Percentiles rank a stretch among this genome's conserved stretches.
Conservation (phyloP, 2,888 invertebrate species). For the Cremastinae sp. region DNA sequence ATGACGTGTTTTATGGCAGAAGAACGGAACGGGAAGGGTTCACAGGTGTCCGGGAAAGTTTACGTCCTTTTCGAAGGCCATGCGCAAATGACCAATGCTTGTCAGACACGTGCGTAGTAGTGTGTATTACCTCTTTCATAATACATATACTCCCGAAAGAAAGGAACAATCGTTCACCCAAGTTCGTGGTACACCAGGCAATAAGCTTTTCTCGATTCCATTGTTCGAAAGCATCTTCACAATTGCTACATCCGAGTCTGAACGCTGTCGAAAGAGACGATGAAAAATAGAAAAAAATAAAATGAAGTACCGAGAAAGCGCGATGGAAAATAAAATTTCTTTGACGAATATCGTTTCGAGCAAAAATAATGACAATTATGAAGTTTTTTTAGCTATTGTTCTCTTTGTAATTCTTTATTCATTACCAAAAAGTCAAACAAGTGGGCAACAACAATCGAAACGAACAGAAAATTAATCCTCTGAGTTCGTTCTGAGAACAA, state of each 20-base stretch:
- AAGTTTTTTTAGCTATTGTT: no score
- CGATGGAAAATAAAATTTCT: not conserved
- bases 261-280: not conserved
- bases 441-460: no score
- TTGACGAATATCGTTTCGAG: slow-evolving; percentile 33
- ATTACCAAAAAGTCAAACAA: no score
- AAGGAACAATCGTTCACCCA: slow-evolving; percentile 26
- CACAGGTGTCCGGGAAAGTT: slow-evolving; percentile 68
- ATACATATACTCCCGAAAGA: slow-evolving; percentile 10
- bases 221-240: slow-evolving; percentile 43
- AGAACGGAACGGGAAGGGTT: slow-evolving; percentile 52
- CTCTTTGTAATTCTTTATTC: no score
- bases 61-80: slow-evolving; percentile 61
- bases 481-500: slow-evolving; percentile 31
- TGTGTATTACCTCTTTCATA: slow-evolving; percentile 22
- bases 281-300: not conserved
- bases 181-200: slow-evolving; percentile 50
- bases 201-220: slow-evolving; percentile 59
- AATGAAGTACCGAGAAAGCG: not conserved
- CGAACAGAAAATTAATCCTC: no score
- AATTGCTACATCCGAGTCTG: slow-evolving; percentile 49
- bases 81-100: slow-evolving; percentile 53
- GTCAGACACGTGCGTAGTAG: slow-evolving; percentile 14
- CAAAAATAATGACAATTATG: no score
- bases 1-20: slow-evolving; percentile 66